These are phyloP conservation scores for Passer domesticus DNA, from an alignment of 2,113 vertebrate species.

Conservation along the genomic window DNA sequence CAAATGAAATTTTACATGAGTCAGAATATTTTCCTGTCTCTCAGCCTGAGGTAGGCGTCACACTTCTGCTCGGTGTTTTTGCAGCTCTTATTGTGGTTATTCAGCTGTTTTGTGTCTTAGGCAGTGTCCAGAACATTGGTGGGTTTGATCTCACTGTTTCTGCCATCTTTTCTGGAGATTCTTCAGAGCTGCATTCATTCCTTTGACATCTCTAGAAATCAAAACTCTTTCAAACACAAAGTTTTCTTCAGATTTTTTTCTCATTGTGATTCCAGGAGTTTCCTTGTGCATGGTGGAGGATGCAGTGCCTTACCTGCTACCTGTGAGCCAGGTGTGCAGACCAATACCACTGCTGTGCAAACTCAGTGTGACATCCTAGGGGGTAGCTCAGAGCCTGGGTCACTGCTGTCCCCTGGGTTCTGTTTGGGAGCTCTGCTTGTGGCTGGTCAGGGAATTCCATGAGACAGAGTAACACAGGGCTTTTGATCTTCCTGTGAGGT, in stretches of 20 bases:
- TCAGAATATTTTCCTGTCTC: neutral
- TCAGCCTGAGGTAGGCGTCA: neutral
- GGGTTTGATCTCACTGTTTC: neutral
- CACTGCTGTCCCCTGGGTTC: neutral
- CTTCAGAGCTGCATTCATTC: fast-evolving
- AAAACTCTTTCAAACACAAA: neutral
- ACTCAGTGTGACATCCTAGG: neutral
- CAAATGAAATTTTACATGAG: neutral
- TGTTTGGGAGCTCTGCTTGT: neutral
- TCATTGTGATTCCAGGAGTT: fast-evolving
- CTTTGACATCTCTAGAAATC: neutral
- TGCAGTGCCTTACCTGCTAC: neutral
- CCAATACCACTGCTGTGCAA: fast-evolving
- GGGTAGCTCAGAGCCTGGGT: neutral
- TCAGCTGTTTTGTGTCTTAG: neutral
- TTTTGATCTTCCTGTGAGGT: neutral
- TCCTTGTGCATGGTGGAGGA: neutral
- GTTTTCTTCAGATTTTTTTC: neutral
- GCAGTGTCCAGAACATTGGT: neutral
- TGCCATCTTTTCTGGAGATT: neutral
- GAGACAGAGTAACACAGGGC: neutral
- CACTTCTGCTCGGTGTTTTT: fast-evolving
- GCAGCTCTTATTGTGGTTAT: neutral
- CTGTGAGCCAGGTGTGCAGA: neutral
- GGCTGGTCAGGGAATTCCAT: neutral